phyloP scores from a whole-genome alignment of 2,797 vertebrate species.

The Tinamus major region DNA sequence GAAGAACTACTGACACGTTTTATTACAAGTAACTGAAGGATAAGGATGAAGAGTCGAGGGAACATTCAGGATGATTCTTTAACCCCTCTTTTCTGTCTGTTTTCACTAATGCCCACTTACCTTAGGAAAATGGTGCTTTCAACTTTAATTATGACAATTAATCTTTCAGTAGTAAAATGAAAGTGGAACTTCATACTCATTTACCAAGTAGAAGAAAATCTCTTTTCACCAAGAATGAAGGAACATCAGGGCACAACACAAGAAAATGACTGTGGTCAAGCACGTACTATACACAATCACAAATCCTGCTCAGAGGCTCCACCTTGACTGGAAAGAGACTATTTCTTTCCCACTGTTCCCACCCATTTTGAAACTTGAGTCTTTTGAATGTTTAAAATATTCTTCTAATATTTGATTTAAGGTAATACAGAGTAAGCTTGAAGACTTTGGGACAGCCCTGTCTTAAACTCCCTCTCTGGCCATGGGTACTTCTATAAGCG shows the following conservation, averaged over 20 bases:
- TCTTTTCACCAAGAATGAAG: rapidly evolving
- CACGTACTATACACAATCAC: neutral
- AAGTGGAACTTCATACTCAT: neutral
- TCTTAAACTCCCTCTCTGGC: neutral
- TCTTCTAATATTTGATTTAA: neutral
- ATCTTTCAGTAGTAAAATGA: neutral
- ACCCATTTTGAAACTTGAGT: neutral
- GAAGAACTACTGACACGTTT: neutral
- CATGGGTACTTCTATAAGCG: neutral
- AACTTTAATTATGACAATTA: neutral
- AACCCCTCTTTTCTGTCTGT: neutral
- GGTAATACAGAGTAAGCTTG: neutral
- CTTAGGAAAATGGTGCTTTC: neutral
- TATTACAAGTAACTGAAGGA: neutral
- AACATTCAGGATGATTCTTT: neutral
- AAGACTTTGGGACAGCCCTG: neutral
- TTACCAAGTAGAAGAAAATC: neutral
- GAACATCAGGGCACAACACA: rapidly evolving
- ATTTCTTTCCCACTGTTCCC: neutral
- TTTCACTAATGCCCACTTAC: neutral
- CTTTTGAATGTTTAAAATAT: neutral
- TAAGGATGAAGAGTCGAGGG: neutral
- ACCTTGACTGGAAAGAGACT: neutral
- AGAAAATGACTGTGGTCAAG: neutral
- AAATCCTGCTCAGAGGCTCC: neutral